Percentiles rank a stretch among this genome's conserved stretches.
phyloP scores from a whole-genome alignment of 2,113 vertebrate genomes.

The Oenanthe melanoleuca region DNA sequence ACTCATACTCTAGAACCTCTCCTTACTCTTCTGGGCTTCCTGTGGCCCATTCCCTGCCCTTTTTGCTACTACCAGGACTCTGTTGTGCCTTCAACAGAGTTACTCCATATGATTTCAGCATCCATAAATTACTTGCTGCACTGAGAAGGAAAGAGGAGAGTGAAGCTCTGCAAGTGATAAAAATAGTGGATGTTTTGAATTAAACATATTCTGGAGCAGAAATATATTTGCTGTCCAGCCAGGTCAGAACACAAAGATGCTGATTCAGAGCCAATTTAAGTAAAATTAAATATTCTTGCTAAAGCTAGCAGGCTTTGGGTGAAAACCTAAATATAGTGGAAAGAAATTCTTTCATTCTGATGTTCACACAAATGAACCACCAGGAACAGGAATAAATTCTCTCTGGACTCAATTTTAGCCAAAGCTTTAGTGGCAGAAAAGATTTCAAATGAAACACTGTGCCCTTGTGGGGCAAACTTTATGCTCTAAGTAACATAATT shows the following conservation, averaged over 20 bases:
- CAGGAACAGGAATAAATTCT: not conserved
- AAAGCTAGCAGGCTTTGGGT: not conserved
- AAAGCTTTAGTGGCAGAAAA: not conserved
- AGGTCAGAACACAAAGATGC: not conserved
- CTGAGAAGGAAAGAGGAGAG: not conserved
- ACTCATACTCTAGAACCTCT: not conserved
- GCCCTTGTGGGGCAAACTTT: not conserved
- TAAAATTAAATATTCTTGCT: not conserved
- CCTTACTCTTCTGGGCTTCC: not conserved
- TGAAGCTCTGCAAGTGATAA: not conserved
- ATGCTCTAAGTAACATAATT: not conserved
- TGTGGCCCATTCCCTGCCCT: not conserved
- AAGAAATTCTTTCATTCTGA: not conserved
- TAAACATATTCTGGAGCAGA: not conserved
- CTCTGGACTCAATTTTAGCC: not conserved
- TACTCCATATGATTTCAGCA: not conserved
- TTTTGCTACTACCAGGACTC: not conserved
- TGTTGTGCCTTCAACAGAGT: not conserved
- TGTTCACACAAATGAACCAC: not conserved
- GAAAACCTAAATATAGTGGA: not conserved
- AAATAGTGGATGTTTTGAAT: not conserved
- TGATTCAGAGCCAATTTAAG: not conserved
- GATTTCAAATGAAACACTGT: not conserved
- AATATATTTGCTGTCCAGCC: not conserved
- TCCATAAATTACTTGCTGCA: not conserved